Percentiles rank a stretch among this genome's conserved stretches.
phyloP scores from a whole-genome alignment of 2,113 vertebrate genomes.

The Peromyscus polionotus region DNA sequence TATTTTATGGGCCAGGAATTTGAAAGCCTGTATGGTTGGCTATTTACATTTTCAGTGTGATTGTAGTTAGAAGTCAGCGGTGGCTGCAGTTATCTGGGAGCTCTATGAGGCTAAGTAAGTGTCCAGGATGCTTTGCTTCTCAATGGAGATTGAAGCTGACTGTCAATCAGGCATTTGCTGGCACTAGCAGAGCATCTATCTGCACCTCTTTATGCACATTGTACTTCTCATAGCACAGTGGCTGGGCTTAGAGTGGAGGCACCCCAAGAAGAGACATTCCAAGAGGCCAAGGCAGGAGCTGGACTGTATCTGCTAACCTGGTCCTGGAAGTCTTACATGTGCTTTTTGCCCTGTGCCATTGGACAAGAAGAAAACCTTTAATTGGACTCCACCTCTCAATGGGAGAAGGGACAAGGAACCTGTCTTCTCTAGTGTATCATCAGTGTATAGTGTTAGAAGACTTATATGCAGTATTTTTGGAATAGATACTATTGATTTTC shows the following conservation, averaged over 20 bases:
- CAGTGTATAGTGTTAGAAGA: background rate
- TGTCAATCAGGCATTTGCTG: background rate
- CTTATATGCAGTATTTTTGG: background rate
- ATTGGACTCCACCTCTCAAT: background rate
- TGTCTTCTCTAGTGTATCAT: background rate
- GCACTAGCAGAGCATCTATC: background rate
- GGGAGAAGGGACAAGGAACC: background rate
- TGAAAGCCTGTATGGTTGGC: background rate
- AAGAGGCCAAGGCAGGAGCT: background rate
- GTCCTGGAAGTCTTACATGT: background rate
- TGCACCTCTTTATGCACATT: background rate
- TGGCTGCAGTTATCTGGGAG: background rate
- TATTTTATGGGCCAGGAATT: background rate
- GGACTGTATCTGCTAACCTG: background rate
- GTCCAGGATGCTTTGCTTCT: background rate
- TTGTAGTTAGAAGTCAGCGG: background rate
- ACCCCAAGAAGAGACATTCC: background rate
- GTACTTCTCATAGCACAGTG: background rate
- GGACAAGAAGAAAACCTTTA: background rate
- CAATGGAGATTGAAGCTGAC: background rate
- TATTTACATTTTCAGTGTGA: background rate
- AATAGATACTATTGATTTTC: background rate
- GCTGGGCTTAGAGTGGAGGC: background rate
- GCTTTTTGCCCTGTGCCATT: background rate
- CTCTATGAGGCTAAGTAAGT: background rate